phyloP scores from a whole-genome alignment of 2,113 vertebrate species.

The Leptobrachium ailaonicum region DNA sequence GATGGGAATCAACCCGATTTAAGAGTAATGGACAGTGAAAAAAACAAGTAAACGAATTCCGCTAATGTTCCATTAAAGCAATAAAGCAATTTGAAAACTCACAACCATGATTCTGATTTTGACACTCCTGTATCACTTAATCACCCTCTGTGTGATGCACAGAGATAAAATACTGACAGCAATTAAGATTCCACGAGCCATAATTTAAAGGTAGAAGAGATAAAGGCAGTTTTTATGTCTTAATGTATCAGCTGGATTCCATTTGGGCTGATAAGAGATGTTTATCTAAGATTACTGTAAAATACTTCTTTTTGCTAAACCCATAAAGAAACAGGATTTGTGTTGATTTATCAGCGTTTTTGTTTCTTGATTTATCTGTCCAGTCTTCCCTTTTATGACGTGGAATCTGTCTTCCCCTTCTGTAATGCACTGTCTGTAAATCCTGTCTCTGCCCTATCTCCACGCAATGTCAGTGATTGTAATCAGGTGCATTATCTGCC shows the following conservation, averaged over 20 bases:
- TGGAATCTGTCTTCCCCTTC: constrained; percentile 7
- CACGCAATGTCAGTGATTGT: not conserved
- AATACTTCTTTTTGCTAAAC: no score
- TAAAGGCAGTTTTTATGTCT: not conserved
- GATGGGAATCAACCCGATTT: no score
- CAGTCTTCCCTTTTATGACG: constrained; percentile 6
- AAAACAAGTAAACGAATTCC: no score
- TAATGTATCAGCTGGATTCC: not conserved
- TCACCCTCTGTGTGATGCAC: not conserved
- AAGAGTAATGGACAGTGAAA: no score
- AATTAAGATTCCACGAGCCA: no score
- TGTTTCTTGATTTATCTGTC: not conserved
- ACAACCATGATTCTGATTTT: not conserved
- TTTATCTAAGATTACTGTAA: not conserved
- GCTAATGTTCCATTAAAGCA: not conserved
- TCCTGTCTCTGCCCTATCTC: constrained; percentile 18
- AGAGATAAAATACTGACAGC: not conserved
- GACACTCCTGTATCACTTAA: not conserved
- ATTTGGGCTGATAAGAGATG: not conserved
- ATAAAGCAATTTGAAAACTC: not conserved
- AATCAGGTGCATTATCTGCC: constrained; percentile 22
- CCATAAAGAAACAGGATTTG: no score
- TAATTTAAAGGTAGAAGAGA: not conserved
- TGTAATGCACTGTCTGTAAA: not conserved
- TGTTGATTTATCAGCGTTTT: no score